A percentile compares a stretch with the other conserved stretches of the same genome.
phyloP scores from a whole-genome alignment of 1,140 invertebrate genomes.

The Whitmania pigra region DNA sequence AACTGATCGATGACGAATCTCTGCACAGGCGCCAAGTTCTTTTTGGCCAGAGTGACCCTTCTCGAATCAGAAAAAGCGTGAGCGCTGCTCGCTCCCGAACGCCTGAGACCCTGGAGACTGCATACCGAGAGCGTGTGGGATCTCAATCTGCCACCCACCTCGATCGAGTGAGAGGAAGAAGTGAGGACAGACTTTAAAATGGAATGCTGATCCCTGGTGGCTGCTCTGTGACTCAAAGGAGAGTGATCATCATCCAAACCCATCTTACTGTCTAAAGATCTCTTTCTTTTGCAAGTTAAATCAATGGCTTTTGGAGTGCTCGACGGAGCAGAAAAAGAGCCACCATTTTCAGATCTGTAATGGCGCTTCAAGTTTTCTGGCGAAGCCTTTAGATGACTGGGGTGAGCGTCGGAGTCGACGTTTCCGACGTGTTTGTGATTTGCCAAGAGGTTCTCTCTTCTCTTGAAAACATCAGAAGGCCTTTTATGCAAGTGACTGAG shows the following conservation, averaged over 20 bases:
- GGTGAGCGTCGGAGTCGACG: too few relatives aligned
- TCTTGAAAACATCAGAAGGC: neutral
- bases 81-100: neutral
- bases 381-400: neutral
- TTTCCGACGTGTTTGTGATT: too few relatives aligned
- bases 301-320: constrained; percentile 2
- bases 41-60: constrained; percentile 34
- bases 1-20: constrained; percentile 41
- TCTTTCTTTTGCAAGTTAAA: constrained; percentile 13
- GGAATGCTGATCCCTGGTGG: neutral
- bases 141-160: neutral
- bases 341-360: neutral
- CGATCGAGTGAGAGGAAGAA: neutral
- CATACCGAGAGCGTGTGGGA: constrained; percentile 3
- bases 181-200: constrained; percentile 6
- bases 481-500: neutral
- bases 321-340: constrained; percentile 5
- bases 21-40: constrained; percentile 38
- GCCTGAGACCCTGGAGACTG: neutral
- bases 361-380: constrained; percentile 6
- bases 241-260: neutral
- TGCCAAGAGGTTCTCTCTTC: neutral
- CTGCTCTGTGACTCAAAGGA: neutral
- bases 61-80: neutral
- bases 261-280: constrained; percentile 6